Evolutionary conservation across 1,140 invertebrate species (phyloP).

Genomic region (Magallana ariakensis): DNA sequence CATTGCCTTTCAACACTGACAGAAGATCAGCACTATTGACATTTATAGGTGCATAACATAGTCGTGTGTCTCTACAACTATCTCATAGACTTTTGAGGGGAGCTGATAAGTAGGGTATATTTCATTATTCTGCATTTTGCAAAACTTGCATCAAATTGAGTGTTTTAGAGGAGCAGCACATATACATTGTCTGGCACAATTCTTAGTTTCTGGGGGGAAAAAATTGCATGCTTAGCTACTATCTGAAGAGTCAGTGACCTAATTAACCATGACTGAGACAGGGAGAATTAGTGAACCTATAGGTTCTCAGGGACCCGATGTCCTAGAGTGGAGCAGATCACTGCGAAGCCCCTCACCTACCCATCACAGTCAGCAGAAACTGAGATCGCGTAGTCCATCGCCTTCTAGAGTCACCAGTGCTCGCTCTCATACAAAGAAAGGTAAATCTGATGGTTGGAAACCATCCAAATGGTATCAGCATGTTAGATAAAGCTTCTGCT

Average conservation of each 20-base stretch:
- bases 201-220: neutral
- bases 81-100: neutral
- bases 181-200: neutral
- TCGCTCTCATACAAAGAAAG: constrained; percentile 56
- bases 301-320: constrained; percentile 68
- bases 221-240: neutral
- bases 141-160: neutral
- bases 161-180: neutral
- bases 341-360: constrained; percentile 69
- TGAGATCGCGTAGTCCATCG: constrained; percentile 63
- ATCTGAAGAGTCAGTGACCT: neutral
- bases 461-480: neutral
- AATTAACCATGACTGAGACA: constrained; percentile 49
- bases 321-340: constrained; percentile 71
- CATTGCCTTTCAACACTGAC: constrained; percentile 25
- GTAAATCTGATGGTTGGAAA: constrained; percentile 36
- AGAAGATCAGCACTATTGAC: constrained; percentile 22
- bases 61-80: neutral
- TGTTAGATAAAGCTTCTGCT: neutral
- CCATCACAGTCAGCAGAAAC: constrained; percentile 35
- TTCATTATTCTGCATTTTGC: neutral
- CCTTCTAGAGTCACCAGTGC: constrained; percentile 60
- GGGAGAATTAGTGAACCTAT: constrained; percentile 69
- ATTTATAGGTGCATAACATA: constrained; percentile 2
- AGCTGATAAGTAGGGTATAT: neutral